phyloP scores from a whole-genome alignment of 2,113 vertebrate genomes.

The Anguilla rostrata region DNA sequence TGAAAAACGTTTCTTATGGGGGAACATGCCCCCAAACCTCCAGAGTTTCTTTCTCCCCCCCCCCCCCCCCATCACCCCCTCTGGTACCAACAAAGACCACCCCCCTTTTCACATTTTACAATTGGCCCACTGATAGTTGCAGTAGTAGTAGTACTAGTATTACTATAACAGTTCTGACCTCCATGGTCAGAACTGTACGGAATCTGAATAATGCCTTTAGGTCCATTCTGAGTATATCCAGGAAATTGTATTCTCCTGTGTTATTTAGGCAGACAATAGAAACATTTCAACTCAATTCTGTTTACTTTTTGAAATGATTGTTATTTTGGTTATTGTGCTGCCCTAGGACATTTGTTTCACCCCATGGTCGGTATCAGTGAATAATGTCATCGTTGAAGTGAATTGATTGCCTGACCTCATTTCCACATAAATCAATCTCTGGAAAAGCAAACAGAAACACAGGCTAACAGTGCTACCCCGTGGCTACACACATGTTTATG shows the following conservation, averaged over 20 bases:
- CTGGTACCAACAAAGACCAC: no score
- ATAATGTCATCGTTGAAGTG: neutral
- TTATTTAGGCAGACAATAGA: neutral
- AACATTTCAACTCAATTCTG: neutral
- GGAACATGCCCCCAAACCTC: no score
- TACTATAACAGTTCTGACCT: no score
- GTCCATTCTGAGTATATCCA: neutral
- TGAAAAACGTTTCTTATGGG: no score
- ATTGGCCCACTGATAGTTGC: no score
- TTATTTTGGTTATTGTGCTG: neutral
- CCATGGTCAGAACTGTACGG: neutral
- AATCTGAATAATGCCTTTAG: neutral
- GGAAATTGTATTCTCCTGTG: neutral
- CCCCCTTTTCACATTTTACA: no score
- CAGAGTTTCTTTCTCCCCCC: no score
- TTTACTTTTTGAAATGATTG: neutral
- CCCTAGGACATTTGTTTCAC: neutral
- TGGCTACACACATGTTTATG: neutral
- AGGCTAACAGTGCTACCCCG: neutral
- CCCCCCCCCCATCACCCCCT: no score
- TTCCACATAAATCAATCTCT: neutral
- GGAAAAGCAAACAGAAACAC: neutral
- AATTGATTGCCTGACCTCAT: neutral
- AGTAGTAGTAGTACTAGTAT: no score
- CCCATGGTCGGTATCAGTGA: neutral